These are phyloP conservation scores for Anoplolepis gracilipes DNA, from an alignment of 1,140 invertebrate species.

Conservation along the genomic window DNA sequence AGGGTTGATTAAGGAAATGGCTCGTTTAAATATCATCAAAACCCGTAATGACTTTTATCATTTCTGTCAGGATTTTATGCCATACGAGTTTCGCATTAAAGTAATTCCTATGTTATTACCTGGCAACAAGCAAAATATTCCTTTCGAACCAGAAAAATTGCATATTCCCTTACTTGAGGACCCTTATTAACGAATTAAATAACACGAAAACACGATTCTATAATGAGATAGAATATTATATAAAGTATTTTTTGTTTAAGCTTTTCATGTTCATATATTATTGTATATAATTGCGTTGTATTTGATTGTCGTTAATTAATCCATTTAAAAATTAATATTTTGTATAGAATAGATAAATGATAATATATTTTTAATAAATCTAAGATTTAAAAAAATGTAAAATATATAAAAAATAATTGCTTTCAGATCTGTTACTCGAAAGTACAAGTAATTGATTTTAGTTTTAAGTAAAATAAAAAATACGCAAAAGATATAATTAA, in stretches of 20 bases:
- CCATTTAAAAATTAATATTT: neutral
- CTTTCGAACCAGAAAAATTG: conserved; percentile 69
- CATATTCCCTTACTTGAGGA: conserved; percentile 65
- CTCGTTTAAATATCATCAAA: conserved; percentile 72
- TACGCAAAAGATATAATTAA: neutral
- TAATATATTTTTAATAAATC: conserved; percentile 23
- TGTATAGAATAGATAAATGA: neutral
- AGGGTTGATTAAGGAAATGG: conserved; percentile 76
- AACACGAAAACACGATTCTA: neutral
- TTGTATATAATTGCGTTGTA: neutral
- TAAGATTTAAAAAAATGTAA: neutral
- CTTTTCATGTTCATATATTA: neutral
- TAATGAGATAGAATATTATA: neutral
- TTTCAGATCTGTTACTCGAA: no score
- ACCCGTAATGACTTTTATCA: conserved; percentile 77
- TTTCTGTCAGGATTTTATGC: conserved; percentile 79
- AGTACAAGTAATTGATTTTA: no score
- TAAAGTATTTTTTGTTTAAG: neutral
- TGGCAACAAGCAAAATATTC: conserved; percentile 76
- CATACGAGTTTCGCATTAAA: conserved; percentile 78
- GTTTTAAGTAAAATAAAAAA: neutral
- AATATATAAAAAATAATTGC: no score
- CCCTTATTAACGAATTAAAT: neutral
- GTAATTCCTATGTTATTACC: conserved; percentile 77
- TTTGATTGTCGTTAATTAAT: neutral